These are phyloP conservation scores for Diaphora mendica DNA, from an alignment of 2,888 invertebrate genomes.

Conservation along the genomic window DNA sequence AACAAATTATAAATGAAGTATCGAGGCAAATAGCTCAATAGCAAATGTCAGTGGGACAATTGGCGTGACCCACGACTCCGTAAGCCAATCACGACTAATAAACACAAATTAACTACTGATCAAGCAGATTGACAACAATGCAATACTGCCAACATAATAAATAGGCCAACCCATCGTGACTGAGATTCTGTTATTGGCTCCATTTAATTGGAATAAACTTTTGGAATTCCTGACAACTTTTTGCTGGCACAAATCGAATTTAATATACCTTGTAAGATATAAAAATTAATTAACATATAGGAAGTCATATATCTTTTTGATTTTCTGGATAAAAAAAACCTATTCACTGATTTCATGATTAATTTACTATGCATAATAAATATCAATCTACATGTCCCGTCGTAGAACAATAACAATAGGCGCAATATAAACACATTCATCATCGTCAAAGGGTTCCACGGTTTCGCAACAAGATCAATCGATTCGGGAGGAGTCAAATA, in stretches of 20 bases:
- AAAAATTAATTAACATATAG: constrained; percentile 26
- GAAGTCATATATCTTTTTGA: constrained; percentile 22
- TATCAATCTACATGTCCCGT: constrained; percentile 54
- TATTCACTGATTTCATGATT: constrained; percentile 27
- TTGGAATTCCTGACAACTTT: constrained; percentile 18
- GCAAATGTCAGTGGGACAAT: constrained; percentile 66
- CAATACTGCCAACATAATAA: constrained; percentile 41
- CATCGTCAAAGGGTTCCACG: constrained; percentile 63
- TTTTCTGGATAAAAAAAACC: constrained; percentile 12
- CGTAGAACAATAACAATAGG: constrained; percentile 67
- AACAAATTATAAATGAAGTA: constrained; percentile 50
- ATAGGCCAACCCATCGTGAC: constrained; percentile 41
- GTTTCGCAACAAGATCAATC: constrained; percentile 71
- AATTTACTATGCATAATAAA: constrained; percentile 25
- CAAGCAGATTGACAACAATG: constrained; percentile 62
- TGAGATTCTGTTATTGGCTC: constrained; percentile 31
- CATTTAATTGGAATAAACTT: constrained; percentile 14
- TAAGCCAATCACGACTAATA: constrained; percentile 80
- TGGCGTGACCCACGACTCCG: constrained; percentile 74
- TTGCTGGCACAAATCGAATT: constrained; percentile 22
- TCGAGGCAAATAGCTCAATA: constrained; percentile 65
- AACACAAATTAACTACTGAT: constrained; percentile 78
- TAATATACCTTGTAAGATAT: constrained; percentile 24
- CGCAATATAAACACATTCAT: constrained; percentile 65
- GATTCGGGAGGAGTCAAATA: constrained; percentile 67